Percentiles rank a stretch among this genome's conserved stretches.
These are phyloP conservation scores for Pachyramphus minor DNA, from an alignment of 2,113 vertebrate species.

Conservation along the genomic window DNA sequence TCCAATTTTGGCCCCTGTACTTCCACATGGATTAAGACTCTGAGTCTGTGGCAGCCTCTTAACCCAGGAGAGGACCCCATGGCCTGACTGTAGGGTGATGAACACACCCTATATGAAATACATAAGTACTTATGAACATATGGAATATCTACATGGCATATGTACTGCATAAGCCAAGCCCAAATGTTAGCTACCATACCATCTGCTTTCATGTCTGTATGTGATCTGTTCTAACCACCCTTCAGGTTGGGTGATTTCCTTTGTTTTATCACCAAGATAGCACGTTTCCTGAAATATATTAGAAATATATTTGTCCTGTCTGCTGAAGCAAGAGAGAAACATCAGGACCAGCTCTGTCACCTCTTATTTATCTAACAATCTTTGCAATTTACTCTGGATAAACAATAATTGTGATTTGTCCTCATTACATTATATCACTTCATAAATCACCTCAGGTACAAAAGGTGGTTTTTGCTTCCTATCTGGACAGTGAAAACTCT, in stretches of 20 bases:
- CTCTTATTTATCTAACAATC: neutral
- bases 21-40: neutral
- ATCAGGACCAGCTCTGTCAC: neutral
- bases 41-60: neutral
- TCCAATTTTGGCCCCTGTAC: neutral
- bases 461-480: neutral
- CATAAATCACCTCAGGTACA: neutral
- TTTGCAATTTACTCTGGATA: neutral
- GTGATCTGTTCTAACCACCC: neutral
- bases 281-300: neutral
- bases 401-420: neutral
- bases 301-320: neutral
- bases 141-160: neutral
- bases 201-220: neutral
- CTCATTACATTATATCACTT: neutral
- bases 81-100: neutral
- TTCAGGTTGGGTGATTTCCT: neutral
- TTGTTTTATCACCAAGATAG: neutral
- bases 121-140: accelerated
- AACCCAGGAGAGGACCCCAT: neutral
- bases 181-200: neutral
- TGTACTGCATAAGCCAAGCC: neutral
- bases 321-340: neutral
- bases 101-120: neutral
- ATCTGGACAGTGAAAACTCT: neutral